A percentile compares a stretch with the other conserved stretches of the same genome.
phyloP scores from a whole-genome alignment of 2,797 vertebrate species.

The Acrossocheilus fasciatus region DNA sequence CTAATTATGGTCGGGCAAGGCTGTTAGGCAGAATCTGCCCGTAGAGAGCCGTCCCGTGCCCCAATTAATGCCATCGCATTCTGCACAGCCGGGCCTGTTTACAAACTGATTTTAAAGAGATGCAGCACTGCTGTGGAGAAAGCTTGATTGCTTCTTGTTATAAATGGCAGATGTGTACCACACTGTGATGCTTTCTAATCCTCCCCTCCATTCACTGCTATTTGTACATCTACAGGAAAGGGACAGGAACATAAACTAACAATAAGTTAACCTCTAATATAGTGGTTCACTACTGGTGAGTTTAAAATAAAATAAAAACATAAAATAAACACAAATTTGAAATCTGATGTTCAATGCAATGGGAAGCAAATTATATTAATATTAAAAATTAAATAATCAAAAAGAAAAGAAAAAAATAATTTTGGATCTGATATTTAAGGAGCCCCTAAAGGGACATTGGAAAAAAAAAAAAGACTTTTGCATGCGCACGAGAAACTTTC shows the following conservation, averaged over 20 bases:
- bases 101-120: conserved; percentile 33
- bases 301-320: neutral
- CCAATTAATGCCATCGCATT: conserved; percentile 51
- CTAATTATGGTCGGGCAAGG: conserved; percentile 50
- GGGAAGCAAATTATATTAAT: neutral
- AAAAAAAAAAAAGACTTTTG: too few relatives aligned
- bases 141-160: conserved; percentile 8
- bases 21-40: conserved; percentile 24
- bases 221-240: neutral
- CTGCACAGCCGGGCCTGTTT: conserved; percentile 20
- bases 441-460: too few relatives aligned
- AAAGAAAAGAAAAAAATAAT: neutral
- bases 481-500: too few relatives aligned
- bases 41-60: conserved; percentile 35
- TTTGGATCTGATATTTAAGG: neutral
- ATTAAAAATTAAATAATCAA: too few relatives aligned
- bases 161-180: conserved; percentile 14
- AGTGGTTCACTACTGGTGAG: neutral
- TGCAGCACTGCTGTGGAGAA: neutral
- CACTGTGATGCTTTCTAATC: neutral
- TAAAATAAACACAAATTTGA: neutral
- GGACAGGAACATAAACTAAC: neutral
- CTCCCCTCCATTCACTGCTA: neutral
- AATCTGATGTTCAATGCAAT: neutral
- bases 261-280: neutral